phyloP scores from a whole-genome alignment of 1,140 invertebrate genomes.

The Pogonomyrmex barbatus region DNA sequence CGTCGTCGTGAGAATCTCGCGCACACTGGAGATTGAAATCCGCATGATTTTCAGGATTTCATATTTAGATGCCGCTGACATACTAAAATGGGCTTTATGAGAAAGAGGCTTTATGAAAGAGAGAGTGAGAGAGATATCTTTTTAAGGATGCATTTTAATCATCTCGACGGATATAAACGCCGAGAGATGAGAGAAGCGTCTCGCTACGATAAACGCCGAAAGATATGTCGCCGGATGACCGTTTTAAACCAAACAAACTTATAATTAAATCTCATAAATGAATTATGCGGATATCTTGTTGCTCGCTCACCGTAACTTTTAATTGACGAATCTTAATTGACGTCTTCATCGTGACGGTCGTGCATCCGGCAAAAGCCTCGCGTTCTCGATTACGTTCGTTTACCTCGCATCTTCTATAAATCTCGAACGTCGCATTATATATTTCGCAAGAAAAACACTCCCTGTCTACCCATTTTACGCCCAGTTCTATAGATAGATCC shows the following conservation, averaged over 20 bases:
- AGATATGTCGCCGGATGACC: neutral
- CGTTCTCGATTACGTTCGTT: conserved; percentile 6
- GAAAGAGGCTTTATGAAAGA: too few species aligned
- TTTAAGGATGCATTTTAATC: neutral
- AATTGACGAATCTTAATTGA: neutral
- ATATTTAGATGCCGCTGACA: neutral
- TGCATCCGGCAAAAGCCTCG: neutral
- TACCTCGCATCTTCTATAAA: conserved; percentile 6
- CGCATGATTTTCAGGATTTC: neutral
- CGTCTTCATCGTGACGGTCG: neutral
- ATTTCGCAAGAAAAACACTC: conserved; percentile 23
- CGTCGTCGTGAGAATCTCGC: neutral
- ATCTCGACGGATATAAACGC: neutral
- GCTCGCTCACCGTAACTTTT: neutral
- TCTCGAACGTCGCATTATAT: neutral
- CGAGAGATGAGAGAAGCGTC: neutral
- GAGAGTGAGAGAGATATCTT: too few species aligned
- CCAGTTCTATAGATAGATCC: conserved; percentile 31
- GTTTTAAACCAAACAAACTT: conserved; percentile 12
- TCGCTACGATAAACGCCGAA: neutral
- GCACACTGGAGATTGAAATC: neutral
- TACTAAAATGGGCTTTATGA: neutral
- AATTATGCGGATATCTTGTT: neutral
- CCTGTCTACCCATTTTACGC: neutral
- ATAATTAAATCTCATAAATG: conserved; percentile 39